These are phyloP conservation scores for Riparia riparia DNA, from an alignment of 2,113 vertebrate species.

Conservation along the genomic window DNA sequence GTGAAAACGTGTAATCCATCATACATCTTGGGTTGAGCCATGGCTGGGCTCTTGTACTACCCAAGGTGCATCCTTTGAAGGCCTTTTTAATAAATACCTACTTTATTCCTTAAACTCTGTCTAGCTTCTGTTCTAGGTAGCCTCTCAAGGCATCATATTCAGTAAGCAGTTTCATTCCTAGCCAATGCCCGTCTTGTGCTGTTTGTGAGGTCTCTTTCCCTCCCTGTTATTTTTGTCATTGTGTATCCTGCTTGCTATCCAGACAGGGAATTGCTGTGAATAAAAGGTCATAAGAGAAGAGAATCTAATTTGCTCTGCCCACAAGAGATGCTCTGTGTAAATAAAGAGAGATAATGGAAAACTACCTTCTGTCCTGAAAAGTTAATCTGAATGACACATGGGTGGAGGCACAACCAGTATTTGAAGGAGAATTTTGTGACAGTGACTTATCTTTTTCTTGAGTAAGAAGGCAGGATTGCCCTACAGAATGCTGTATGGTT, in stretches of 20 bases:
- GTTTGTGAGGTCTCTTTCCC: neutral
- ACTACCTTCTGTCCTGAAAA: conserved; percentile 37
- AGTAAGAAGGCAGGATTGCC: neutral
- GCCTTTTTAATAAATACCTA: neutral
- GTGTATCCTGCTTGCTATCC: neutral
- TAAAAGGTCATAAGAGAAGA: conserved; percentile 25
- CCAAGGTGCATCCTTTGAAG: neutral
- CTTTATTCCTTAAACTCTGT: neutral
- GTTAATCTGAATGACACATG: conserved; percentile 12
- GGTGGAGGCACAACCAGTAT: neutral
- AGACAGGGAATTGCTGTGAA: conserved; percentile 26
- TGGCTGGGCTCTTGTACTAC: neutral
- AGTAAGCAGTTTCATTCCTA: neutral
- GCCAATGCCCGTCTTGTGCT: neutral
- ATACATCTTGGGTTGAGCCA: neutral
- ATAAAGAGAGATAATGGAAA: conserved; percentile 59
- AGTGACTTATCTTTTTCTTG: conserved; percentile 21
- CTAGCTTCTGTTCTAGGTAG: neutral
- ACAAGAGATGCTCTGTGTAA: conserved; percentile 42
- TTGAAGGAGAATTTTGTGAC: conserved; percentile 37
- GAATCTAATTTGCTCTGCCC: conserved; percentile 42
- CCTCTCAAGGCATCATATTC: neutral
- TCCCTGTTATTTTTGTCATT: conserved; percentile 22
- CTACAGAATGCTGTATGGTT: neutral
- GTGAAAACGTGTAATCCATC: neutral